These are phyloP conservation scores for Leucophenga varia DNA, from an alignment of 1,140 invertebrate species.

Conservation along the genomic window DNA sequence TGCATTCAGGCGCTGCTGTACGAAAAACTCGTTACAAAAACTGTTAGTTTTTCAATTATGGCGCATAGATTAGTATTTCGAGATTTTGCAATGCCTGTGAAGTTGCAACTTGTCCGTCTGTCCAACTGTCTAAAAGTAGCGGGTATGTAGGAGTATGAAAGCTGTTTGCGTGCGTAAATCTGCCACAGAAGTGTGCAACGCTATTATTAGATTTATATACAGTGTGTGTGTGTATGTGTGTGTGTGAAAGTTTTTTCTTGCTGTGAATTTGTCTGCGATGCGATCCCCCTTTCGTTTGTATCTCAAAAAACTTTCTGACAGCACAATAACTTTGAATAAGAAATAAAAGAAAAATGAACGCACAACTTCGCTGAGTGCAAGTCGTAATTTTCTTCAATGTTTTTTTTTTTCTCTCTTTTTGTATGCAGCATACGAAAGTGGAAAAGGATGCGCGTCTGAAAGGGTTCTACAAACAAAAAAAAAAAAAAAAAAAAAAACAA, in stretches of 20 bases:
- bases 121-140: too few species aligned
- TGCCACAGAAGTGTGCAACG: constrained; percentile 12
- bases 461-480: too few species aligned
- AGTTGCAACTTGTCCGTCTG: constrained; percentile 9
- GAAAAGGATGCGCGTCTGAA: too few species aligned
- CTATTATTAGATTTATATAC: constrained; percentile 50
- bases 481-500: too few species aligned
- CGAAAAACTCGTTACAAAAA: constrained; percentile 53
- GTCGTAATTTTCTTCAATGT: background rate
- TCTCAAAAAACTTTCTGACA: constrained; percentile 35
- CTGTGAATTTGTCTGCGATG: too few species aligned
- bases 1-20: constrained; percentile 22
- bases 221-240: constrained; percentile 16
- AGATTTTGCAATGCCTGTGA: constrained; percentile 9
- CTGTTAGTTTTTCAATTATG: constrained; percentile 51
- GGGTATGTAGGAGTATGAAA: too few species aligned
- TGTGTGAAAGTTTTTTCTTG: constrained; percentile 38
- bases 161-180: constrained; percentile 39
- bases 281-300: too few species aligned
- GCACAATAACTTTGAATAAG: constrained; percentile 47
- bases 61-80: constrained; percentile 49
- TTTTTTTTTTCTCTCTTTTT: too few species aligned
- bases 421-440: too few species aligned
- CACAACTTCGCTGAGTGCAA: constrained; percentile 18
- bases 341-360: too few species aligned